Percentiles rank a stretch among this genome's conserved stretches.
Evolutionary conservation across 2,113 vertebrate genomes (phyloP).

Genomic region (Cepphus grylle): DNA sequence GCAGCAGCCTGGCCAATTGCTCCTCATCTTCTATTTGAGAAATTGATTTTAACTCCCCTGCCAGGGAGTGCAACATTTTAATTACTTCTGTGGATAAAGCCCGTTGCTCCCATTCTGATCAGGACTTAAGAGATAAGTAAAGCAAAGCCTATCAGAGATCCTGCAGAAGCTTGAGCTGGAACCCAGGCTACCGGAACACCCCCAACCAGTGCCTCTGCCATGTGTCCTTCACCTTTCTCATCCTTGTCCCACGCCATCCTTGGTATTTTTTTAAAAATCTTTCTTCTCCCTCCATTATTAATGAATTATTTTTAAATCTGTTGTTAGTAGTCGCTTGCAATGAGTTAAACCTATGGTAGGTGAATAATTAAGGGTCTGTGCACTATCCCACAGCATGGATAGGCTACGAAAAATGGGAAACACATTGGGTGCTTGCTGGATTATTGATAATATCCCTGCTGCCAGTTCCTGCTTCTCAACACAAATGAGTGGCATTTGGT

Average conservation of each 20-base stretch:
- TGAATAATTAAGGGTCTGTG: neutral
- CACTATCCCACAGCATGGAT: neutral
- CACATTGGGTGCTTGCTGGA: neutral
- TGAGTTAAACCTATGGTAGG: neutral
- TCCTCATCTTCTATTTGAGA: conserved; percentile 21
- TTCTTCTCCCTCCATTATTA: neutral
- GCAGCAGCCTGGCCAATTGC: neutral
- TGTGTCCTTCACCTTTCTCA: neutral
- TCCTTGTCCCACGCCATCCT: neutral
- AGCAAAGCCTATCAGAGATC: conserved; percentile 39
- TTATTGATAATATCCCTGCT: neutral
- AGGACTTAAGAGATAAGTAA: conserved; percentile 50
- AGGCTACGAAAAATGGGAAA: neutral
- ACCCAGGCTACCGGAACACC: neutral
- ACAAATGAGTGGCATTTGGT: neutral
- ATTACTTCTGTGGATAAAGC: conserved; percentile 56
- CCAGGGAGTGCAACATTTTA: conserved; percentile 54
- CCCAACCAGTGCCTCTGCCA: neutral
- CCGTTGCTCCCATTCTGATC: conserved; percentile 38
- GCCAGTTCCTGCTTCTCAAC: neutral
- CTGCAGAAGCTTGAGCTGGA: conserved; percentile 8
- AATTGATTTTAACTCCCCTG: conserved; percentile 58
- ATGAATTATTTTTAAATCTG: neutral
- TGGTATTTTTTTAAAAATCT: neutral
- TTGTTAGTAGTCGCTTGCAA: neutral